Evolutionary conservation across 2,888 invertebrate species (phyloP), one percentile per base, ranked within the genome.

Genomic region (Pilophorus perplexus): DNA sequence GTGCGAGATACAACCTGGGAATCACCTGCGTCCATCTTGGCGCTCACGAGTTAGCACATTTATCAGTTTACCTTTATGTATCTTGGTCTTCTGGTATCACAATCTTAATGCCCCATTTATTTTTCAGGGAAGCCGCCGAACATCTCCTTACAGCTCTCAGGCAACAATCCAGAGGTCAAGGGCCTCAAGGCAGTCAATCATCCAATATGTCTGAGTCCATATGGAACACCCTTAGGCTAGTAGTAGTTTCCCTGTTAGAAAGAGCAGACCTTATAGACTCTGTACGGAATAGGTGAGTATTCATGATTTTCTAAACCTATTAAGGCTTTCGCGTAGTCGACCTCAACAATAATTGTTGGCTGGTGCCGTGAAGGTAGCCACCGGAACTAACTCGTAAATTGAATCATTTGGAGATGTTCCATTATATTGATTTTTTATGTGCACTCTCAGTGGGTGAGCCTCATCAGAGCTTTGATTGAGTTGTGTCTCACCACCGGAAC

Each of bases 1-100:
- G 99, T 67, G 96, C 97, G 5, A 84, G 99, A 68, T 99, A 96
- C 77, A 99, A 99, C 80, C 88, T 99, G 67, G 98, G 97, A 23
- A 96, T 99, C 64, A 93, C 95, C 68, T 99, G 98, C 76, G 92
- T 98, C 79, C 97, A 97, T 79, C 83, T 99, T 48, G 88, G 90
- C 72, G 93, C 94, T 46, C 90, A 97, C 75, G 82, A 79, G 86
- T 86, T 73, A 50, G 40, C 23, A 14, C 10, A 16, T 3, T 10
- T 27, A 23, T 44, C 44, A 5, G 2, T 2, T 14, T 2, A 16
- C 44, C n/a, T n/a, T n/a, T n/a, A n/a, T n/a, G n/a, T n/a, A n/a
- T n/a, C n/a, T n/a, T n/a, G n/a, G 16, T 18, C 3, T 14, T 14
- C 18, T 16, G 18, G 18, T 16, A 18, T 10, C 42, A 42, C 50